These are phyloP conservation scores for Phrynosoma blainvillii DNA, from an alignment of 2,113 vertebrate genomes.

Conservation along the genomic window DNA sequence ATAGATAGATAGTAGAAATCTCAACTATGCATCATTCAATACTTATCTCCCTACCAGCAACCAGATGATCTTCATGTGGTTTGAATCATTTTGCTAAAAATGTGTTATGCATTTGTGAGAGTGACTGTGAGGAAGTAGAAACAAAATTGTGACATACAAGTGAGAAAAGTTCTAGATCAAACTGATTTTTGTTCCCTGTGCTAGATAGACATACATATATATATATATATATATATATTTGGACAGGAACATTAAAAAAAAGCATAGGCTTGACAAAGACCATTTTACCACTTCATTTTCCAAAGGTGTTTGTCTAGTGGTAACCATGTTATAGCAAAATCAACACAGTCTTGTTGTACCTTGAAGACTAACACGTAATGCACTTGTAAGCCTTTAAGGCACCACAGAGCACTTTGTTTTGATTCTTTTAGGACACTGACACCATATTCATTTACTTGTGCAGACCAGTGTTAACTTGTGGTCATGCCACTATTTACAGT, in stretches of 20 bases:
- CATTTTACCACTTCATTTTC: not conserved
- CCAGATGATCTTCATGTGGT: not conserved
- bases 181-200: not conserved
- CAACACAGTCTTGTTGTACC: not conserved
- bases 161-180: not conserved
- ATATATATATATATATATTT: too few relatives aligned
- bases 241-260: not conserved
- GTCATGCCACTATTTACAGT: too few relatives aligned
- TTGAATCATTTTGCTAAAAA: not conserved
- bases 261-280: not conserved
- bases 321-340: not conserved
- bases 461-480: too few relatives aligned
- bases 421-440: too few relatives aligned
- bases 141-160: not conserved
- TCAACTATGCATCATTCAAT: not conserved
- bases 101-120: not conserved
- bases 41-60: not conserved
- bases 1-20: too few relatives aligned
- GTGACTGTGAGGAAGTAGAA: not conserved
- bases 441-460: too few relatives aligned
- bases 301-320: not conserved
- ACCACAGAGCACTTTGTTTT: not conserved
- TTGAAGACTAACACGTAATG: not conserved
- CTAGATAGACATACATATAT: too few relatives aligned
- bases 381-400: not conserved